phyloP scores from a whole-genome alignment of 2,888 invertebrate genomes.

The Lasiommata megera region DNA sequence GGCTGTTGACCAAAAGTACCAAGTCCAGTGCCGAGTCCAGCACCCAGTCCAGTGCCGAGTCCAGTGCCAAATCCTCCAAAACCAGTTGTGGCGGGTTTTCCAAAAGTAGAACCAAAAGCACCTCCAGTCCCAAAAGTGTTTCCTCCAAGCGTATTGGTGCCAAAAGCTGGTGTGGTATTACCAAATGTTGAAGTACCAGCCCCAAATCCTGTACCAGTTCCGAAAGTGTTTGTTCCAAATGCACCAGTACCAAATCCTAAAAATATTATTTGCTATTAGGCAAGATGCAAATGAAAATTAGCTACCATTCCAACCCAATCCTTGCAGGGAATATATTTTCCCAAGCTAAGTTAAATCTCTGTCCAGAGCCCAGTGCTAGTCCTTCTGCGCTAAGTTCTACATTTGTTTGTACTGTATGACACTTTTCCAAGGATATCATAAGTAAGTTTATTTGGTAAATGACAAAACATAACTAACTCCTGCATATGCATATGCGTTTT shows the following conservation, averaged over 20 bases:
- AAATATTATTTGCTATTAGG: constrained; percentile 17
- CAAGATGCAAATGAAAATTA: too few relatives aligned
- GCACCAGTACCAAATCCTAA: constrained; percentile 57
- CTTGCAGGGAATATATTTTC: too few relatives aligned
- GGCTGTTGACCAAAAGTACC: constrained; percentile 75
- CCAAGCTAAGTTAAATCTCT: too few relatives aligned
- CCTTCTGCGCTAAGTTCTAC: too few relatives aligned
- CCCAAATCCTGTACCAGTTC: constrained; percentile 53
- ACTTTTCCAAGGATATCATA: too few relatives aligned
- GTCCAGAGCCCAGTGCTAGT: too few relatives aligned
- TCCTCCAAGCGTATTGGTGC: constrained; percentile 59
- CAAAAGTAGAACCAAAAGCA: constrained; percentile 71
- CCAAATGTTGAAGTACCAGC: constrained; percentile 55
- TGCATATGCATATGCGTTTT: too few relatives aligned
- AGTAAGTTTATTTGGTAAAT: too few relatives aligned
- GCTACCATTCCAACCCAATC: too few relatives aligned
- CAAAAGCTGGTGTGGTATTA: constrained; percentile 51
- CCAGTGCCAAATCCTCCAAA: constrained; percentile 74
- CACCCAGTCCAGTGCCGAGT: constrained; percentile 57
- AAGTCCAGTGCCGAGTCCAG: constrained; percentile 52
- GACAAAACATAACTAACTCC: too few relatives aligned
- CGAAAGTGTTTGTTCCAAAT: constrained; percentile 53
- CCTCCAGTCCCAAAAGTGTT: constrained; percentile 58
- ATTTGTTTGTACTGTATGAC: too few relatives aligned
- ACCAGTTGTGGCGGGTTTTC: constrained; percentile 63